A percentile compares a stretch with the other conserved stretches of the same genome.
phyloP scores from a whole-genome alignment of 1,140 invertebrate species.

The Carposina sasakii region DNA sequence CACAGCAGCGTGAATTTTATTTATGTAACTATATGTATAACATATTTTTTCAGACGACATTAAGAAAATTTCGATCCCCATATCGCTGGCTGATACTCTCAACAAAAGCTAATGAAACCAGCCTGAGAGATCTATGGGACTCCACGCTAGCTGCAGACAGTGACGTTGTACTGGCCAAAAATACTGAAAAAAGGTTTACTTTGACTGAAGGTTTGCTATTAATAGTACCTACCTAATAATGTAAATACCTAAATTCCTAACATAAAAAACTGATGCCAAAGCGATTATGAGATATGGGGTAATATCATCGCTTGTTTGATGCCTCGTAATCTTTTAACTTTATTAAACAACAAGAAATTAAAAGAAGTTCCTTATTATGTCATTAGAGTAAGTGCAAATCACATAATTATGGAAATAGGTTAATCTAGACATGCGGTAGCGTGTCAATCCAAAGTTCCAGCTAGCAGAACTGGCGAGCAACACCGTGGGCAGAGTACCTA shows the following conservation, averaged over 20 bases:
- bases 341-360: neutral
- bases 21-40: neutral
- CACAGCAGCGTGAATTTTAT: no score
- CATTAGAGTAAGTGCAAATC: no score
- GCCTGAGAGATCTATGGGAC: conserved; percentile 12
- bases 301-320: neutral
- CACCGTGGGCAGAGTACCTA: no score
- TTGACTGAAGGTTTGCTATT: conserved; percentile 42
- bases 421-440: no score
- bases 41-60: conserved; percentile 24
- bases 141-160: conserved; percentile 37
- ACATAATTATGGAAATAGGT: no score
- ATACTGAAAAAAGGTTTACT: conserved; percentile 18
- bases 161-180: conserved; percentile 44
- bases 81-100: conserved; percentile 44
- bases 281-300: neutral
- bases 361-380: neutral
- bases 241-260: neutral
- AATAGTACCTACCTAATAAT: neutral
- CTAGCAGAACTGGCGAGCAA: no score
- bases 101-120: conserved; percentile 3
- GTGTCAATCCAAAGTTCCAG: no score
- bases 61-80: conserved; percentile 26
- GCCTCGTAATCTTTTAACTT: neutral
- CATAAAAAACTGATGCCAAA: neutral